phyloP scores from a whole-genome alignment of 2,888 invertebrate species.

The Volucella inflata region DNA sequence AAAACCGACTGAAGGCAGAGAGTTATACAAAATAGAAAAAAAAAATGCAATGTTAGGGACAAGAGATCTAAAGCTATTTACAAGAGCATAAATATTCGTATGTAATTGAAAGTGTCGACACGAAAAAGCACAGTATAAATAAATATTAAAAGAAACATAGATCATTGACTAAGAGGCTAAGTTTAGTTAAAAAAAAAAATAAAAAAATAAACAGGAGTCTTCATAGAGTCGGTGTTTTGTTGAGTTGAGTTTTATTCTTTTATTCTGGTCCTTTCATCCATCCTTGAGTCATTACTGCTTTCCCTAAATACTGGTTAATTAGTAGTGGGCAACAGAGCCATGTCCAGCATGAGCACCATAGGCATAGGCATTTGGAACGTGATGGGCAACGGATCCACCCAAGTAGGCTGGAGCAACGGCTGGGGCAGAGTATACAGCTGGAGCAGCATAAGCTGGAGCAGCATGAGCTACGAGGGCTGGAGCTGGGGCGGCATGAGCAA shows the following conservation, averaged over 20 bases:
- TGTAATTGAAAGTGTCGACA: conserved; percentile 55
- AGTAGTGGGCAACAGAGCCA: conserved; percentile 81
- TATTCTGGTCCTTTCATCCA: conserved; percentile 73
- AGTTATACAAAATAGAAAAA: neutral
- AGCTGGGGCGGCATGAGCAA: conserved; percentile 79
- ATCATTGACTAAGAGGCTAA: conserved; percentile 69
- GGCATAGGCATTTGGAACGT: conserved; percentile 60
- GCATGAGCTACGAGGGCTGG: conserved; percentile 80
- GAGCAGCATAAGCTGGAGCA: conserved; percentile 78
- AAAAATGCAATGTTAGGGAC: conserved; percentile 30
- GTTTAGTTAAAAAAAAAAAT: conserved; percentile 15
- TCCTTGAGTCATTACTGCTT: conserved; percentile 69
- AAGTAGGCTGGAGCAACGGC: conserved; percentile 45
- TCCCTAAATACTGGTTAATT: conserved; percentile 68
- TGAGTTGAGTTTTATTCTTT: neutral
- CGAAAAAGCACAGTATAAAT: conserved; percentile 43
- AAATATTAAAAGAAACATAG: conserved; percentile 49
- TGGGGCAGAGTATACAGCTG: conserved; percentile 73
- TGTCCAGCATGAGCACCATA: conserved; percentile 79
- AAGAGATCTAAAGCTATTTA: conserved; percentile 73
- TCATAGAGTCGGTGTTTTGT: conserved; percentile 21
- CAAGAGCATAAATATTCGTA: conserved; percentile 59
- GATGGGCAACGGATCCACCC: conserved; percentile 76
- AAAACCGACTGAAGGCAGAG: conserved; percentile 38
- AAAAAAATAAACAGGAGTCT: conserved; percentile 33